Evolutionary conservation across 2,113 vertebrate species (phyloP).

Genomic region (Amphiprion percula): DNA sequence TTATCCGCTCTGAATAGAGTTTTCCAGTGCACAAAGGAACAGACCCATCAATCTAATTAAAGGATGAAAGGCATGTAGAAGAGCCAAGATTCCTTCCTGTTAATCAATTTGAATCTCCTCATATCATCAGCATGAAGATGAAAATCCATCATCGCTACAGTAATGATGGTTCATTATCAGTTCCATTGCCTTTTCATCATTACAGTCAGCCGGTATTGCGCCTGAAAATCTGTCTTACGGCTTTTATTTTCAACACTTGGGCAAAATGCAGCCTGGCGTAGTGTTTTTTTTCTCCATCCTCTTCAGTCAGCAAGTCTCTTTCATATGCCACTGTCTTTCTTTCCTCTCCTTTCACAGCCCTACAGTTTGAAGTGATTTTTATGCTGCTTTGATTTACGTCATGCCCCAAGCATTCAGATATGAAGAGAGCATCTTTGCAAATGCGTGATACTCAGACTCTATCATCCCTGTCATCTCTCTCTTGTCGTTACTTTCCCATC

Average conservation of each 20-base stretch:
- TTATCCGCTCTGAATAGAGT: conserved; percentile 30
- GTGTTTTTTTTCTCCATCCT: neutral
- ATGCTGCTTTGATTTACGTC: conserved; percentile 1
- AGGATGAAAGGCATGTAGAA: conserved; percentile 18
- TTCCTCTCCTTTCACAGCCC: conserved; percentile 9
- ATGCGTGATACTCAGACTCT: conserved; percentile 13
- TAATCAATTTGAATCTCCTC: conserved; percentile 46
- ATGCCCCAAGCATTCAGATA: conserved; percentile 23
- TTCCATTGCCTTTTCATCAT: conserved; percentile 37
- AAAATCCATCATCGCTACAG: conserved; percentile 25
- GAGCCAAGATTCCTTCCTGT: conserved; percentile 15
- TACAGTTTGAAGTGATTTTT: conserved; percentile 41
- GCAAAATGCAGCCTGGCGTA: neutral
- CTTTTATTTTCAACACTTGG: conserved; percentile 7
- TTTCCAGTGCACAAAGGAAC: conserved; percentile 5
- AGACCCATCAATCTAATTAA: conserved; percentile 56
- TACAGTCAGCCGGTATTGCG: conserved; percentile 40
- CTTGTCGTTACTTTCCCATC: conserved; percentile 15
- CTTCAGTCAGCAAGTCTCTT: conserved; percentile 42
- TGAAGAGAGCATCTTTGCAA: conserved; percentile 56
- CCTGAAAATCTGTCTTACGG: conserved; percentile 35
- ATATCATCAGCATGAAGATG: conserved; percentile 23
- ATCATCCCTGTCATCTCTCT: conserved; percentile 44
- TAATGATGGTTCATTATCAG: conserved; percentile 52
- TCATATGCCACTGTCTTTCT: conserved; percentile 29